Conservation (phyloP, 2,113 vertebrate species). For the Pheucticus melanocephalus region DNA sequence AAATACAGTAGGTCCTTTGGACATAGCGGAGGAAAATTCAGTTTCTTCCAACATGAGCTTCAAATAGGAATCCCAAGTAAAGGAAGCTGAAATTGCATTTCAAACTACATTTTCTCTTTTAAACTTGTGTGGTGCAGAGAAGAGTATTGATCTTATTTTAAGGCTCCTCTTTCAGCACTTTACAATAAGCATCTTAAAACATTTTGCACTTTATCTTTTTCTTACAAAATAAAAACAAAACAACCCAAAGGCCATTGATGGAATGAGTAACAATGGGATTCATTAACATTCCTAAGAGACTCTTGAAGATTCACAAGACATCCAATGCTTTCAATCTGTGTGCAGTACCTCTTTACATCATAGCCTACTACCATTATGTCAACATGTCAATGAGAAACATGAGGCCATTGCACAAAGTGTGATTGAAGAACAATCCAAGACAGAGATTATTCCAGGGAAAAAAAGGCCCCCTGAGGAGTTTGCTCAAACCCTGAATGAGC, state of each 20-base stretch:
- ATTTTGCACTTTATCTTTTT: background rate
- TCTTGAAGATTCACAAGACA: background rate
- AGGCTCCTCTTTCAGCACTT: background rate
- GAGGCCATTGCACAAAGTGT: background rate
- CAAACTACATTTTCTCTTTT: background rate
- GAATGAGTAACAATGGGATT: background rate
- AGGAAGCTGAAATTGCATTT: background rate
- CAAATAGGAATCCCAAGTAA: background rate
- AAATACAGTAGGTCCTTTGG: background rate
- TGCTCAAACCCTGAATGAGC: background rate
- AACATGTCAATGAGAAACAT: background rate
- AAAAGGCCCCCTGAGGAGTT: background rate
- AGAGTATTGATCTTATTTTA: background rate
- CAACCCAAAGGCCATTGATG: background rate
- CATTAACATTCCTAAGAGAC: background rate
- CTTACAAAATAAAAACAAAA: background rate
- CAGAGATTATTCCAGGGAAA: background rate
- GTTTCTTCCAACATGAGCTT: background rate
- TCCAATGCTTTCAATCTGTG: background rate
- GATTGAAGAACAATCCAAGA: background rate
- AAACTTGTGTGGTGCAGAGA: background rate
- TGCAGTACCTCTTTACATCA: background rate
- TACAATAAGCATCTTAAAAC: background rate
- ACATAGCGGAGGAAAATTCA: background rate
- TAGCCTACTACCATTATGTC: background rate